Evolutionary conservation across 2,797 vertebrate genomes (phyloP).

Genomic region (Podarcis lilfordi): DNA sequence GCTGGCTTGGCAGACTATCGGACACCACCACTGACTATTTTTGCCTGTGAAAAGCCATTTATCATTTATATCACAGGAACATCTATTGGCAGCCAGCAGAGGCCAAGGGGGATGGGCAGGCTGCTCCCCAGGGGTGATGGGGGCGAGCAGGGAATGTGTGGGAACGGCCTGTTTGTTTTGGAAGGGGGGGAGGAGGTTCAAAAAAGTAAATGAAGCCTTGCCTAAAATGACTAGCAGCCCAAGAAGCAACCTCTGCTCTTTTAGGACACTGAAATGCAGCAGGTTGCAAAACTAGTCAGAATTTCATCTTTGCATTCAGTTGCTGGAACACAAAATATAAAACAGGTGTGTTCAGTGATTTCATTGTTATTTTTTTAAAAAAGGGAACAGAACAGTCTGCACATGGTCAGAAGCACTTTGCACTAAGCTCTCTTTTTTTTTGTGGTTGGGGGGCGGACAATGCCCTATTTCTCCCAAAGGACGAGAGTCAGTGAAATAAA

Average conservation of each 20-base stretch:
- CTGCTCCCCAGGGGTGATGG: neutral
- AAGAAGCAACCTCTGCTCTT: neutral
- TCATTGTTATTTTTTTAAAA: neutral
- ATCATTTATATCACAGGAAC: slow-evolving; percentile 16
- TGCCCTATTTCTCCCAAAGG: neutral
- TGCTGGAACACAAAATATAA: neutral
- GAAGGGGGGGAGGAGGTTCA: neutral
- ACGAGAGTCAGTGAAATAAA: neutral
- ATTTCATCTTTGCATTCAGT: neutral
- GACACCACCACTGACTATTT: slow-evolving; percentile 11
- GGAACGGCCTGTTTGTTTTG: slow-evolving; percentile 16
- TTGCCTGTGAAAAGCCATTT: slow-evolving; percentile 2
- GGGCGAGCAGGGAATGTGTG: neutral
- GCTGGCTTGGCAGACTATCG: neutral
- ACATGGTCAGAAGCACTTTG: too few relatives aligned
- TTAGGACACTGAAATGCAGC: neutral
- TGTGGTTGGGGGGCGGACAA: neutral
- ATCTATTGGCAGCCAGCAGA: neutral
- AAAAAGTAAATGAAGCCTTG: neutral
- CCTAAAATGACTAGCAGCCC: neutral
- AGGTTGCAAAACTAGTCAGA: neutral
- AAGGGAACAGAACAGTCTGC: neutral
- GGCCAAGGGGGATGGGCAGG: neutral
- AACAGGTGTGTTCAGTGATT: neutral
- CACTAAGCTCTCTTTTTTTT: neutral